These are phyloP conservation scores for Pachycephala philippinensis DNA, from an alignment of 2,113 vertebrate species.

Conservation along the genomic window DNA sequence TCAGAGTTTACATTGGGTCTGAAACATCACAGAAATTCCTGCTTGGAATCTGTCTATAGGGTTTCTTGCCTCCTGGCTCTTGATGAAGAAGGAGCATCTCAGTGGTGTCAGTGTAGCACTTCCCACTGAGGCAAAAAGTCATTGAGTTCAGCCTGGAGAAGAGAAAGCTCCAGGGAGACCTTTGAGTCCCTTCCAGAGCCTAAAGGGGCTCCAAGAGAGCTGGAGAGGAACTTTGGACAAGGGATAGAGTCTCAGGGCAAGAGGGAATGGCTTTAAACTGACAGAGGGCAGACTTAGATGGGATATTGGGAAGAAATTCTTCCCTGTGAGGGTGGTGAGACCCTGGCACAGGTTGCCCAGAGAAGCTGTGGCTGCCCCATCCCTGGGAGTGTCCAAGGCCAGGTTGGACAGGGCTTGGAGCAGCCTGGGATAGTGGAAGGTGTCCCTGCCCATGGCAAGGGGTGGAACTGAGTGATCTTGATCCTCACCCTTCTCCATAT, in stretches of 20 bases:
- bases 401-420: fast-evolving
- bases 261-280: neutral
- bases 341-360: neutral
- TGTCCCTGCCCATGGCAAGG: neutral
- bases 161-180: neutral
- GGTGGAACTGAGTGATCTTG: neutral
- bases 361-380: neutral
- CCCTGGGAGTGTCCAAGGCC: neutral
- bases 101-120: neutral
- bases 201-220: neutral
- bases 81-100: neutral
- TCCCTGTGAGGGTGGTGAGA: fast-evolving
- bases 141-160: neutral
- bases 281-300: fast-evolving
- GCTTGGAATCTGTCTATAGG: neutral
- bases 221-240: neutral
- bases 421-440: fast-evolving
- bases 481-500: neutral
- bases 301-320: neutral
- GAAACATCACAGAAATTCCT: neutral
- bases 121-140: neutral
- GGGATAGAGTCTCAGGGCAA: neutral
- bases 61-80: neutral
- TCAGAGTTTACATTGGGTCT: neutral
- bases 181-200: neutral